phyloP scores from a whole-genome alignment of 2,888 invertebrate genomes.

The Pteria penguin region DNA sequence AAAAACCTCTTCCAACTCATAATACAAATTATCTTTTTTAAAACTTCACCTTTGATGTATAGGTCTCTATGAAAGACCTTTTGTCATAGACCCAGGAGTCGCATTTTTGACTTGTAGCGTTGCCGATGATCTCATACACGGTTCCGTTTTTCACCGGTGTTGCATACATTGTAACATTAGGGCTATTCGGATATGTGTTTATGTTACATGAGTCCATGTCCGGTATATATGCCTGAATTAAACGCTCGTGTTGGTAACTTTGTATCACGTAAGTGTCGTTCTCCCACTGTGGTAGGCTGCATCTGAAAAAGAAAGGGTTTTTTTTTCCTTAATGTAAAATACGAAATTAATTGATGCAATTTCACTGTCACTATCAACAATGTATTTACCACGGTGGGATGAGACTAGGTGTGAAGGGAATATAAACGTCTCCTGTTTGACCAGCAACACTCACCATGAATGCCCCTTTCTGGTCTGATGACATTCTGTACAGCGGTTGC shows the following conservation, averaged over 20 bases:
- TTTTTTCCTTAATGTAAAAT: no score
- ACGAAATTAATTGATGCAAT: no score
- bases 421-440: no score
- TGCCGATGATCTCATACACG: neutral
- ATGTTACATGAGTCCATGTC: neutral
- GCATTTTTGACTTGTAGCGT: neutral
- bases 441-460: no score
- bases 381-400: no score
- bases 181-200: neutral
- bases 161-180: neutral
- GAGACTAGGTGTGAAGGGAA: no score
- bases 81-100: neutral
- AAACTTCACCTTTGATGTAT: neutral
- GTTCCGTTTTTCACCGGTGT: neutral
- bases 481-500: no score
- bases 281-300: neutral
- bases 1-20: no score
- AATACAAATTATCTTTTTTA: no score
- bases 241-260: neutral
- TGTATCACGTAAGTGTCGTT: neutral
- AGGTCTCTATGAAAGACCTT: neutral
- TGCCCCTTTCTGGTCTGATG: no score
- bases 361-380: no score
- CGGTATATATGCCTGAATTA: neutral
- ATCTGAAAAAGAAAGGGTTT: neutral